Evolutionary conservation across 2,113 vertebrate species (phyloP).

Genomic region (Macroglossus sobrinus): DNA sequence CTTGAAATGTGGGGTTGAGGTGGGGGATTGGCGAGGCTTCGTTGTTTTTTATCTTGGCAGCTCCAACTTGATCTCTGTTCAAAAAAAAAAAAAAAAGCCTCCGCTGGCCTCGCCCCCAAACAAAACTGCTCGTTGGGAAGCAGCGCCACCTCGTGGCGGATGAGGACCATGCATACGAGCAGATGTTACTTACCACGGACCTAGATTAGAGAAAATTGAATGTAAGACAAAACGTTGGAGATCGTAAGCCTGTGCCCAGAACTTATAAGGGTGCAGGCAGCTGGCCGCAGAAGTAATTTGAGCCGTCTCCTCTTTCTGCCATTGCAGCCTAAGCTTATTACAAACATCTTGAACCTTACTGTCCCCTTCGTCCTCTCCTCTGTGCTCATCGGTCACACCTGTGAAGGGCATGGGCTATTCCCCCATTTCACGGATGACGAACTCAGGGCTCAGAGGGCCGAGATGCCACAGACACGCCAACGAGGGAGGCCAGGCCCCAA

Average conservation of each 20-base stretch:
- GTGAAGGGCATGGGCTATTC: not conserved
- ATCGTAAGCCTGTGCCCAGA: not conserved
- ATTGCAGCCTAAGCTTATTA: not conserved
- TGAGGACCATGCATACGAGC: not conserved
- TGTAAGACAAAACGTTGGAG: not conserved
- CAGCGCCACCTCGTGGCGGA: constrained; percentile 28
- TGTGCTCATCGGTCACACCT: accelerated
- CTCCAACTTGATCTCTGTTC: not conserved
- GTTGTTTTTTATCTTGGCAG: not conserved
- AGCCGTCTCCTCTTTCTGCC: not conserved
- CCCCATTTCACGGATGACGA: not conserved
- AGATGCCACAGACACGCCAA: not conserved
- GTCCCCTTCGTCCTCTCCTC: not conserved
- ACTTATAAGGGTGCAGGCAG: not conserved
- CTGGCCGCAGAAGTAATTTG: not conserved
- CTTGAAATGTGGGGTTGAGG: not conserved
- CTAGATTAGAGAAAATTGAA: not conserved
- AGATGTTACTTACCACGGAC: not conserved
- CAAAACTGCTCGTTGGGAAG: not conserved
- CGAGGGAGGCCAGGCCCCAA: not conserved
- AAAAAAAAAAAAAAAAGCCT: too few species aligned
- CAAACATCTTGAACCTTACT: not conserved
- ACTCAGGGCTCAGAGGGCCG: not conserved
- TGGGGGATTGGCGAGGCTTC: not conserved
- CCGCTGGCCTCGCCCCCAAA: not conserved